A percentile compares a stretch with the other conserved stretches of the same genome.
Evolutionary conservation across 2,888 invertebrate genomes (phyloP).

Genomic region (Anthrax anthrax): DNA sequence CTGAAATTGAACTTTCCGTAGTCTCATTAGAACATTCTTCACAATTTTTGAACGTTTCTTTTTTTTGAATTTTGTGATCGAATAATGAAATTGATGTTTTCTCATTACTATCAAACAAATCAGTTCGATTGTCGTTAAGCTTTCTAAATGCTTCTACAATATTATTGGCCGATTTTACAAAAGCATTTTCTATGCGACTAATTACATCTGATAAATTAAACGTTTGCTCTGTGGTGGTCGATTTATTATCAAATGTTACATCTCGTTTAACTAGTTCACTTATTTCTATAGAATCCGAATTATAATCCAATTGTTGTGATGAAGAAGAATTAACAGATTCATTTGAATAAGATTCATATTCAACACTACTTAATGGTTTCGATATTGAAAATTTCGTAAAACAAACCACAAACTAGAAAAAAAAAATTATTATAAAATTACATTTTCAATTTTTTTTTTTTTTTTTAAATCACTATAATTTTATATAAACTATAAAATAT

Average conservation of each 20-base stretch:
- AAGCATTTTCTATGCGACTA: constrained; percentile 23
- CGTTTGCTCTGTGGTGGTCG: constrained; percentile 16
- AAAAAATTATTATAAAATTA: no score
- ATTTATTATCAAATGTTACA: constrained; percentile 10
- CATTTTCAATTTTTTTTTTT: no score
- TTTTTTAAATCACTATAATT: no score
- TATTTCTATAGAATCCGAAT: background rate
- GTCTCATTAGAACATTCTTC: background rate
- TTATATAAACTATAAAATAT: no score
- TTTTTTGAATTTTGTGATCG: background rate
- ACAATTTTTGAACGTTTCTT: background rate
- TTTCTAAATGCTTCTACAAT: constrained; percentile 15
- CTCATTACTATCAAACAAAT: background rate
- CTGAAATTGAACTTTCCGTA: constrained; percentile 6
- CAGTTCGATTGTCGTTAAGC: constrained; percentile 14
- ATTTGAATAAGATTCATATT: background rate
- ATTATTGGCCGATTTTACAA: constrained; percentile 24
- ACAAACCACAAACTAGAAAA: no score
- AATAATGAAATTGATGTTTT: background rate
- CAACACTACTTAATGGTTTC: no score
- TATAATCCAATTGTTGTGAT: no score
- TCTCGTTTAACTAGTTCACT: constrained; percentile 1
- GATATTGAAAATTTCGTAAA: no score
- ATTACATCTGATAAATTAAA: constrained; percentile 25
- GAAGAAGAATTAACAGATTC: no score